Percentiles rank a stretch among this genome's conserved stretches.
phyloP scores from a whole-genome alignment of 2,888 invertebrate genomes.

The Macaria notata region DNA sequence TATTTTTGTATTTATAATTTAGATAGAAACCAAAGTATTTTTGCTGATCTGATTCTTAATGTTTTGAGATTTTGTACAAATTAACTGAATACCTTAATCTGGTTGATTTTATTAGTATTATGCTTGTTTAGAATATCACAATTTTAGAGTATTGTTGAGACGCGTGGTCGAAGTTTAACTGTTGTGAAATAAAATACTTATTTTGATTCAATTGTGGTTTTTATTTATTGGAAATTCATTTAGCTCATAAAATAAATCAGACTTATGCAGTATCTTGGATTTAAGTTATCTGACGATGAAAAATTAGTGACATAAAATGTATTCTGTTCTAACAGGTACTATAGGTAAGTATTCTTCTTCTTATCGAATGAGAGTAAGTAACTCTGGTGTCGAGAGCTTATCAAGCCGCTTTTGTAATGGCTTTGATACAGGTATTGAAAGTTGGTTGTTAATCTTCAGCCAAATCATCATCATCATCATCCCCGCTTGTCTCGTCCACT shows the following conservation, averaged over 20 bases:
- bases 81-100: slow-evolving; percentile 22
- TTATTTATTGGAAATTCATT: slow-evolving; percentile 21
- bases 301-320: too few species aligned
- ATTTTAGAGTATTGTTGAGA: slow-evolving; percentile 51
- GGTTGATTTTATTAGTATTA: slow-evolving; percentile 43
- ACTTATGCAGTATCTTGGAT: too few species aligned
- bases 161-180: slow-evolving; percentile 57
- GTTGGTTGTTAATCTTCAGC: too few species aligned
- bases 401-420: too few species aligned
- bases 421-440: too few species aligned
- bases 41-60: slow-evolving; percentile 35
- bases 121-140: slow-evolving; percentile 45
- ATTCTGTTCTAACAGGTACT: too few species aligned
- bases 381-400: too few species aligned
- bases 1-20: slow-evolving; percentile 37
- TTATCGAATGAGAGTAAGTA: too few species aligned
- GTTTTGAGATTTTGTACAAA: slow-evolving; percentile 14
- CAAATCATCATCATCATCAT: too few species aligned
- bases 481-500: not conserved
- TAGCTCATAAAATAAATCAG: too few species aligned
- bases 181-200: slow-evolving; percentile 67
- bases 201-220: slow-evolving; percentile 34
- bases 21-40: slow-evolving; percentile 47
- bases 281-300: too few species aligned
- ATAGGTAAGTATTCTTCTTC: too few species aligned